These are phyloP conservation scores for Tipula vernalis DNA, from an alignment of 2,888 invertebrate genomes.

Conservation along the genomic window DNA sequence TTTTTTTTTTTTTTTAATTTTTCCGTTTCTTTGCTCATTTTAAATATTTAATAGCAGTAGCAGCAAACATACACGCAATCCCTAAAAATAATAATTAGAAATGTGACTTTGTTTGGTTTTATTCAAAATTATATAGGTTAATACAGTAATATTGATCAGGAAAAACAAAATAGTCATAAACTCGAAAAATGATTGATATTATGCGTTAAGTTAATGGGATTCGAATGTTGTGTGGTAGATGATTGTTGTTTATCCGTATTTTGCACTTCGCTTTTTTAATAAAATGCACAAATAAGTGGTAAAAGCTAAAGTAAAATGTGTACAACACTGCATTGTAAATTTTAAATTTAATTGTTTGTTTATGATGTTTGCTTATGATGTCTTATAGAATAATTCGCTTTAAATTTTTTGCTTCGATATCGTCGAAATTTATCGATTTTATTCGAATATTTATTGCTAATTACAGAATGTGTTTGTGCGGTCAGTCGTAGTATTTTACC, in stretches of 20 bases:
- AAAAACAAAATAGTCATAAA: background rate
- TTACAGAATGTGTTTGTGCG: background rate
- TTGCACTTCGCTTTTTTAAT: background rate
- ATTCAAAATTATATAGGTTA: background rate
- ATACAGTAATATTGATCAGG: background rate
- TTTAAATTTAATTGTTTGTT: background rate
- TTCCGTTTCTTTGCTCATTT: background rate
- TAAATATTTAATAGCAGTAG: background rate
- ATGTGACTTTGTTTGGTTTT: background rate
- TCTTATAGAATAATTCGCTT: background rate
- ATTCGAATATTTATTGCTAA: background rate
- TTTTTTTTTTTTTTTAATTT: background rate
- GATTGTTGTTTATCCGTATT: background rate
- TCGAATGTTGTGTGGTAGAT: background rate
- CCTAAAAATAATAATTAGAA: background rate
- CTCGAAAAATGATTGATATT: background rate
- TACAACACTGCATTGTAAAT: background rate
- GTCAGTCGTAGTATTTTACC: background rate
- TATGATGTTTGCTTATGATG: background rate
- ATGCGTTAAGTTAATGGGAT: background rate
- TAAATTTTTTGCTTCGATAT: background rate
- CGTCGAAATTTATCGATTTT: background rate
- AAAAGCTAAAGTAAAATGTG: background rate
- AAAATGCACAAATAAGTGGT: background rate
- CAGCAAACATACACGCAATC: background rate